A percentile compares a stretch with the other conserved stretches of the same genome.
These are phyloP conservation scores for Chaetogeoica ovagalla DNA, from an alignment of 2,888 invertebrate species.

Conservation along the genomic window DNA sequence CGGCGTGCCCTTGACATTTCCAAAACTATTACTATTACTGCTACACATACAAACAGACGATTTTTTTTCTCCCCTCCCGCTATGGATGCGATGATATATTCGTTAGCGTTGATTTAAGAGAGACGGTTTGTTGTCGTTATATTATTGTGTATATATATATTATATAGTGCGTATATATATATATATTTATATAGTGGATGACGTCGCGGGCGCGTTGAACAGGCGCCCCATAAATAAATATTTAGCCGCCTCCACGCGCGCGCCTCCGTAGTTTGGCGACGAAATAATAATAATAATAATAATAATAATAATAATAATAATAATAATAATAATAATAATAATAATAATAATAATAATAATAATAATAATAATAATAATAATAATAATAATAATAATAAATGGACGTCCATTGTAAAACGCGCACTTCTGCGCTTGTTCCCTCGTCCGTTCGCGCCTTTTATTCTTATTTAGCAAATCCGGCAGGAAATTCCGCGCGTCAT, in stretches of 20 bases:
- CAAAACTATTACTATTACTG: background rate
- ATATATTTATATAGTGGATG: background rate
- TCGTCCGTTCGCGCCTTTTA: too few species aligned
- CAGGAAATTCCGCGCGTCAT: too few species aligned
- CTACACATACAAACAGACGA: too few species aligned
- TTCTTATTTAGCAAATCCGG: too few species aligned
- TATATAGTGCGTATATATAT: background rate
- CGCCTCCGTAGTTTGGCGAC: constrained; percentile 1
- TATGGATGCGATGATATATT: background rate
- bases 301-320: constrained; percentile 33
- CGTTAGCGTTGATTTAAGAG: constrained; percentile 42
- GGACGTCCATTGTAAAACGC: background rate
- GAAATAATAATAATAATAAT: constrained; percentile 21
- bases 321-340: constrained; percentile 33
- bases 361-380: constrained; percentile 38
- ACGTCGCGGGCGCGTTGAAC: background rate
- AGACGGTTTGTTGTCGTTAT: background rate
- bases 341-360: constrained; percentile 33
- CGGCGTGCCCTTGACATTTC: constrained; percentile 30
- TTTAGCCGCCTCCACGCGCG: constrained; percentile 13
- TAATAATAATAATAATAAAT: constrained; percentile 26
- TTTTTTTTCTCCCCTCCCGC: background rate
- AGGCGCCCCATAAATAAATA: constrained; percentile 52
- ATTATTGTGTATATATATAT: too few species aligned
- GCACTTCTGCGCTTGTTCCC: too few species aligned